Evolutionary conservation across 2,113 vertebrate species (phyloP), one percentile per base, ranked within the genome.

Genomic region (Aegotheles bennettii): DNA sequence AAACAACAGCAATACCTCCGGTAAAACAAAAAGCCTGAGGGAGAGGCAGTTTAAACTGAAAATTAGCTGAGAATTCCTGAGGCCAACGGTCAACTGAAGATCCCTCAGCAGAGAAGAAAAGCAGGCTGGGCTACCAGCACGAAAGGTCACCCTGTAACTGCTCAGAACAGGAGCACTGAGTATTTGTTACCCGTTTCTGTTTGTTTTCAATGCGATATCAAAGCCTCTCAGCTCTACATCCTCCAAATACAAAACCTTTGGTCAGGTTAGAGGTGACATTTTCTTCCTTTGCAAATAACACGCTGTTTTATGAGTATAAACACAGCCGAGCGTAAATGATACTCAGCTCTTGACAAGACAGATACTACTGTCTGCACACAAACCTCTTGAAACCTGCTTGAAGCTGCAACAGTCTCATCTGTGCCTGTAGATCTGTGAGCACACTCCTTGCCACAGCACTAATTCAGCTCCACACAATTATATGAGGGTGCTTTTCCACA

Each of bases 231-330:
- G 76, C 86, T 78, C 71, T 25, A 29, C 47, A 73, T 54, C 65
- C 15, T 28, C 43, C 28, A 43, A 93, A 84, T 9, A 96, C 51
- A 78, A 69, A 89, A 68, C 67, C 89, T 79, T 76, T 54, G 63
- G 13, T 87, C 91, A 73, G 71, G 87, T 56, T 82, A 77, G 69
- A 89, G 84, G 87, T 73, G 87, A 89, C 16, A 59, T 56, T 91
- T 61, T 68, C 78, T 51, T 91, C 81, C 74, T 43, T 25, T 47
- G 79, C 36, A 77, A 81, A 82, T 40, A 78, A 71, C 0, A 26
- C 8, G 4, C 60, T 33, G 38, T 9, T 91, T 50, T 79, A 43
- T 51, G 31, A 78, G 64, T 29, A 54, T 36, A 87, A 84, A 68
- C 67, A 63, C 56, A 31, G 86, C 57, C 45, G 13, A 67, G 57